Evolutionary conservation across 2,113 vertebrate genomes (phyloP).

Genomic region (Podocnemis expansa): DNA sequence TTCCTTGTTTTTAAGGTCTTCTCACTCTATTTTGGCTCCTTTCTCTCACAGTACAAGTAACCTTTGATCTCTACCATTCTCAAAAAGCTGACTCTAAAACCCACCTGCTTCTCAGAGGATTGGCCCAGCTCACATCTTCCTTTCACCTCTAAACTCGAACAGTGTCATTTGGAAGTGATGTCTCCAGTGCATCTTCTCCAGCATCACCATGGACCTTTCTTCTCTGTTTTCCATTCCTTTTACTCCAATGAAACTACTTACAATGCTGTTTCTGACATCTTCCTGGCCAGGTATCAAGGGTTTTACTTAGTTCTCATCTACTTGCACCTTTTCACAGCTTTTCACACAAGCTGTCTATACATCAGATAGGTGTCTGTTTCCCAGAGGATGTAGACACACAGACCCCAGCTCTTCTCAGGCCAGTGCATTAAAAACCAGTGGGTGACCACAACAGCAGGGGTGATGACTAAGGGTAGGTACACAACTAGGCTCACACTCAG

Average conservation of each 20-base stretch:
- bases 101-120: neutral
- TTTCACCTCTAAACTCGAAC: constrained; percentile 6
- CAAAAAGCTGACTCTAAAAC: neutral
- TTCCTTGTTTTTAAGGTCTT: neutral
- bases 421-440: neutral
- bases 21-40: neutral
- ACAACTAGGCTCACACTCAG: neutral
- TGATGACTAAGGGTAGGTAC: neutral
- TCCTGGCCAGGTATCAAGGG: neutral
- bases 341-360: neutral
- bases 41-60: neutral
- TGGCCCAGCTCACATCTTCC: neutral
- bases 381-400: neutral
- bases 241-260: neutral
- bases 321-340: neutral
- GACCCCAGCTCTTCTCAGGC: neutral
- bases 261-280: neutral
- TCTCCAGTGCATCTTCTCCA: neutral
- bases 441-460: neutral
- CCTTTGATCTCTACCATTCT: neutral
- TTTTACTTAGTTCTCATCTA: neutral
- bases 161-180: neutral
- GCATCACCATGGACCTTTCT: no score
- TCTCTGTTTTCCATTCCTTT: neutral
- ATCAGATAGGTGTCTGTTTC: neutral